Percentiles rank a stretch among this genome's conserved stretches.
Evolutionary conservation across 2,113 vertebrate species (phyloP).

Genomic region (Onychorhynchus coronatus): DNA sequence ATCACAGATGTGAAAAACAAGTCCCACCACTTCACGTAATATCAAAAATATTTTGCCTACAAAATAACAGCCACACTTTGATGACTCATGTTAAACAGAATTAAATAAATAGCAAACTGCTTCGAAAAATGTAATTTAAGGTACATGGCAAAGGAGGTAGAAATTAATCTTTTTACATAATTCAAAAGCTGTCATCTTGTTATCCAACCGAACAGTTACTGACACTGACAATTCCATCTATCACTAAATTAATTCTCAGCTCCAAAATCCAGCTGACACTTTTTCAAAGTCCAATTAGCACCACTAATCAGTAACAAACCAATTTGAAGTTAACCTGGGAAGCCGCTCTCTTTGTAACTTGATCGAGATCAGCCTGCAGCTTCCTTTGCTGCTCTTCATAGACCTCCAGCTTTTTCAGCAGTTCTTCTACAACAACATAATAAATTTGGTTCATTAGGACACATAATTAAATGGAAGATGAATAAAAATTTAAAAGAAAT

Average conservation of each 20-base stretch:
- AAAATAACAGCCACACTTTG: neutral
- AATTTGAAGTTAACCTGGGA: slow-evolving; percentile 79
- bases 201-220: neutral
- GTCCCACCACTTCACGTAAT: rapidly evolving
- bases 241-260: neutral
- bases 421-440: slow-evolving; percentile 71
- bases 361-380: slow-evolving; percentile 88
- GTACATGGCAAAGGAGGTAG: neutral
- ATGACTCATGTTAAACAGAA: neutral
- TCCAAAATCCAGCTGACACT: neutral
- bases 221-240: neutral
- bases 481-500: neutral
- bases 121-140: neutral
- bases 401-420: slow-evolving; percentile 82
- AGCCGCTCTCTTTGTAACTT: slow-evolving; percentile 86
- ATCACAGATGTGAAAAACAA: neutral
- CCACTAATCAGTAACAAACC: neutral
- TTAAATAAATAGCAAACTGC: neutral
- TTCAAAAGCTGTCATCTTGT: neutral
- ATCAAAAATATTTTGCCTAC: neutral
- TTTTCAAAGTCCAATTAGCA: neutral
- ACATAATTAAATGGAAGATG: neutral
- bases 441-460: neutral
- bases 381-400: slow-evolving; percentile 90
- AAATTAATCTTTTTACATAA: neutral